Percentiles rank a stretch among this genome's conserved stretches.
phyloP scores from a whole-genome alignment of 2,113 vertebrate genomes.

The Nettapus auritus region DNA sequence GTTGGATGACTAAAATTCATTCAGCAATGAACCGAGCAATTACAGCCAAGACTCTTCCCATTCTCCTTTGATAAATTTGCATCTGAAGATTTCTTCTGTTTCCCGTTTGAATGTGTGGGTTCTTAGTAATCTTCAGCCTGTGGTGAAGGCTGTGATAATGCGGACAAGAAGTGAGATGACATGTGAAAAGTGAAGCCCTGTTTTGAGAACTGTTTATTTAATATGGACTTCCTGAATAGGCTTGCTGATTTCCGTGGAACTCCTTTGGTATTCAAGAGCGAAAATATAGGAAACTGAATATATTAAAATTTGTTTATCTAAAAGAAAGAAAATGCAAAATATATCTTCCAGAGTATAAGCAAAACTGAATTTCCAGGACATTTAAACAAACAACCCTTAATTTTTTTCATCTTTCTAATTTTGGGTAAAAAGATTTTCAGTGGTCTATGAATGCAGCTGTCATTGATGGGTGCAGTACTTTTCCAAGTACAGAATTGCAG shows the following conservation, averaged over 20 bases:
- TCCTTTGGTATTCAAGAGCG: background rate
- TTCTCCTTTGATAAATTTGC: background rate
- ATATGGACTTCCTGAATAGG: background rate
- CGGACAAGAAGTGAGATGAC: background rate
- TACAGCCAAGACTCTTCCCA: background rate
- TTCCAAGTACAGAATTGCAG: slow-evolving; percentile 7
- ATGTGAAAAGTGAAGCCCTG: background rate
- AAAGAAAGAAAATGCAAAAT: background rate
- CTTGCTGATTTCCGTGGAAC: background rate
- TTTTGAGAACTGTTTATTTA: background rate
- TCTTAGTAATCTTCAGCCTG: background rate
- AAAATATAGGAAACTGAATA: background rate
- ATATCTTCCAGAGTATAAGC: background rate
- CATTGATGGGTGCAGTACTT: background rate
- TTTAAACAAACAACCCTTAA: background rate
- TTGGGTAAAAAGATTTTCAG: background rate
- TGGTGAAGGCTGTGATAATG: background rate
- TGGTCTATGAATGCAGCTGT: background rate
- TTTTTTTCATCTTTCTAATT: background rate
- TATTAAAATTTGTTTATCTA: background rate
- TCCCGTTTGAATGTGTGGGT: background rate
- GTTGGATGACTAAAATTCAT: background rate
- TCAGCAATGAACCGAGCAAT: background rate
- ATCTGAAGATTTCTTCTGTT: background rate
- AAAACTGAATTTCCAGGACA: background rate